Conservation (phyloP, 2,113 vertebrate genomes). For the Lates calcarifer region DNA sequence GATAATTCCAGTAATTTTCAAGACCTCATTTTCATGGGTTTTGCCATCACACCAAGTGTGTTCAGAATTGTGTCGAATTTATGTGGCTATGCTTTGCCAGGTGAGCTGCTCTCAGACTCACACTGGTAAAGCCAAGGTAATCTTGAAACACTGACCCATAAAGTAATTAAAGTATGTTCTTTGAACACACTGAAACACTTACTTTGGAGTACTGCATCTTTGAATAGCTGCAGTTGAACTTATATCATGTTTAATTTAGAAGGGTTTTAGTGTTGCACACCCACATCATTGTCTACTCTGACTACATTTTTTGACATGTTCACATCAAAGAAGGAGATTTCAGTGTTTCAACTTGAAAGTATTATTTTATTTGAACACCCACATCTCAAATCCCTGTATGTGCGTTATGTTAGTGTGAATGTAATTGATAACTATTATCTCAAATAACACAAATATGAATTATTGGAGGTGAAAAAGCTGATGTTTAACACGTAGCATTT, state of each 20-base stretch:
- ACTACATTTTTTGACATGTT: slow-evolving; percentile 13
- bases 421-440: not conserved
- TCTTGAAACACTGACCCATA: slow-evolving; percentile 36
- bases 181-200: slow-evolving; percentile 19
- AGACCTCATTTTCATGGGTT: not conserved
- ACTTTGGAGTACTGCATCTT: slow-evolving; percentile 6
- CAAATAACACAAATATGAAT: not conserved
- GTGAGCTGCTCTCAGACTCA: slow-evolving; percentile 9
- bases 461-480: not conserved
- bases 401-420: not conserved
- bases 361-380: not conserved
- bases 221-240: slow-evolving; percentile 26
- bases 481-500: not conserved
- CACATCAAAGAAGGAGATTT: slow-evolving; percentile 11
- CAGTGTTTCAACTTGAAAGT: not conserved
- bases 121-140: slow-evolving; percentile 6
- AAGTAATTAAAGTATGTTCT: slow-evolving; percentile 41
- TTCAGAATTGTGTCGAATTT: slow-evolving; percentile 8
- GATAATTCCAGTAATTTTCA: slow-evolving; percentile 3
- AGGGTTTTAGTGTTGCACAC: slow-evolving; percentile 7
- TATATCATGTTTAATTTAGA: slow-evolving; percentile 9
- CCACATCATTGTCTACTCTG: slow-evolving; percentile 1
- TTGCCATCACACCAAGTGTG: not conserved
- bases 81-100: slow-evolving; percentile 1
- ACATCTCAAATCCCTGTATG: not conserved